These are phyloP conservation scores for Melikaiella ostensackeni DNA, from an alignment of 2,888 invertebrate genomes.

Conservation along the genomic window DNA sequence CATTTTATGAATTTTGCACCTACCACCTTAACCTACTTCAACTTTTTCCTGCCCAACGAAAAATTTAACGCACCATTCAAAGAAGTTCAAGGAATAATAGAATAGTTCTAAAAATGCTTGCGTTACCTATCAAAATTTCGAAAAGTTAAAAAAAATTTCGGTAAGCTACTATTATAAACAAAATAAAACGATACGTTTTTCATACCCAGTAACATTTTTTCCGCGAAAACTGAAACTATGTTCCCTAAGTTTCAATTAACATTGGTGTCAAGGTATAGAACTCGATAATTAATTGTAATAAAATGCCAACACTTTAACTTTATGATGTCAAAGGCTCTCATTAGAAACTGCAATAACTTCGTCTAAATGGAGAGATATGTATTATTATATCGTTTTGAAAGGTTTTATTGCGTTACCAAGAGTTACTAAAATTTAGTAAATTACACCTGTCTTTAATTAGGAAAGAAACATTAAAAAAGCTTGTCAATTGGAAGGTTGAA, in stretches of 20 bases:
- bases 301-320: background rate
- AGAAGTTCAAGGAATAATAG: background rate
- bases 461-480: background rate
- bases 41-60: background rate
- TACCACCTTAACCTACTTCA: background rate
- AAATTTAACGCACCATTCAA: background rate
- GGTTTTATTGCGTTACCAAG: background rate
- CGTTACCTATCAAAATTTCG: background rate
- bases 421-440: conserved; percentile 2
- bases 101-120: too few relatives aligned
- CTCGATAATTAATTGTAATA: conserved; percentile 15
- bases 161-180: background rate
- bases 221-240: conserved; percentile 3
- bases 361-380: conserved; percentile 1
- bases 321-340: conserved; percentile 23
- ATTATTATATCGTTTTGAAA: conserved; percentile 7
- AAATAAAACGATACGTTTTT: background rate
- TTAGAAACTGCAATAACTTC: conserved; percentile 29
- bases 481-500: background rate
- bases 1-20: background rate
- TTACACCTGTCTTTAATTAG: background rate
- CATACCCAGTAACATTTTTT: background rate
- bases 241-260: conserved; percentile 12
- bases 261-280: conserved; percentile 20
- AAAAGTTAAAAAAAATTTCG: too few relatives aligned